Evolutionary conservation across 1,140 invertebrate genomes (phyloP).

Genomic region (Pseudomyrmex dendroicus): DNA sequence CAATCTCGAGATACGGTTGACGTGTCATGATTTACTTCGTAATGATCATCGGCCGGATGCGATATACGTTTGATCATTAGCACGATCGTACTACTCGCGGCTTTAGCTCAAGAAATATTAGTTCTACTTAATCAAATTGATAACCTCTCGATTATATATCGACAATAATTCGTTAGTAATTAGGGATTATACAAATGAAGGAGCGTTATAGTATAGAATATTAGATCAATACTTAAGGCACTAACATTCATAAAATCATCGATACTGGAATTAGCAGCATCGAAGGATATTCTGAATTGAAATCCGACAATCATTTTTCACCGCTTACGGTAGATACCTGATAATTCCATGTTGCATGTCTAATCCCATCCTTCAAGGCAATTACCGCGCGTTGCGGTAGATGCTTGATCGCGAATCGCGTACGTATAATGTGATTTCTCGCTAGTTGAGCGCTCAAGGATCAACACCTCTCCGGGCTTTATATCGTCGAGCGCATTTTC

Average conservation of each 20-base stretch:
- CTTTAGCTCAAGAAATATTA: neutral
- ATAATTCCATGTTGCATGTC: conserved; percentile 33
- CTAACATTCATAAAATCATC: neutral
- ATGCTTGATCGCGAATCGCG: conserved; percentile 13
- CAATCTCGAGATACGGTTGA: conserved; percentile 13
- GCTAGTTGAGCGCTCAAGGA: conserved; percentile 33
- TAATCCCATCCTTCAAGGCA: conserved; percentile 22
- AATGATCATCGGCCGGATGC: conserved; percentile 13
- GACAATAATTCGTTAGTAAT: too few relatives aligned
- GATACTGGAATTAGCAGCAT: neutral
- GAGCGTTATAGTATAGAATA: neutral
- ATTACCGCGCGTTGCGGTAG: conserved; percentile 22
- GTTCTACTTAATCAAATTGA: neutral
- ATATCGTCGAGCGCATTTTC: conserved; percentile 28
- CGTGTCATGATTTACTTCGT: conserved; percentile 53
- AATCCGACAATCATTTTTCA: conserved; percentile 24
- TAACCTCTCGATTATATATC: too few relatives aligned
- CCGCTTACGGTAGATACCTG: neutral
- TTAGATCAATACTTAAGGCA: neutral
- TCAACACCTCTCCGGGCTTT: conserved; percentile 4
- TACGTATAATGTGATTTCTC: conserved; percentile 23
- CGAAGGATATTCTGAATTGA: conserved; percentile 14
- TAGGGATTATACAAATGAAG: neutral
- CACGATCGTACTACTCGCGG: neutral
- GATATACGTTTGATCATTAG: neutral